Percentiles rank a stretch among this genome's conserved stretches.
These are phyloP conservation scores for Rhabdomys dilectus DNA, from an alignment of 2,113 vertebrate genomes.

Conservation along the genomic window DNA sequence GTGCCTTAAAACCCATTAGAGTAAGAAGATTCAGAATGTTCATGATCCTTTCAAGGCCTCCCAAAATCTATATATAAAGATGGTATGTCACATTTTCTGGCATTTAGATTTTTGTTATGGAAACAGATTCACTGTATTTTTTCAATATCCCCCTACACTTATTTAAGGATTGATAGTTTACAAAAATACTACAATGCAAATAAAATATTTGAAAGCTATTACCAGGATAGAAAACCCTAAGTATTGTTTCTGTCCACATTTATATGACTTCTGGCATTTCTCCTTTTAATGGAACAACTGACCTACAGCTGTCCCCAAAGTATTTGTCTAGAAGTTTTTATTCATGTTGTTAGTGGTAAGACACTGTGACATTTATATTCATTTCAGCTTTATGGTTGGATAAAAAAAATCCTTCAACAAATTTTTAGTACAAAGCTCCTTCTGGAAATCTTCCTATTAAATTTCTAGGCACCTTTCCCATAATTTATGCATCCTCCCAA, in stretches of 20 bases:
- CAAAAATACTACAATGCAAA: slow-evolving; percentile 4
- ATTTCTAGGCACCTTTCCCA: neutral
- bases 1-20: slow-evolving; percentile 9
- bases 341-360: slow-evolving; percentile 22
- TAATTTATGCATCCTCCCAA: neutral
- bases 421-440: neutral
- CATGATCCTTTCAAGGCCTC: neutral
- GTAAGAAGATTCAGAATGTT: slow-evolving; percentile 14
- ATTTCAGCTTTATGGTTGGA: slow-evolving; percentile 9
- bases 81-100: neutral
- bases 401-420: slow-evolving; percentile 7
- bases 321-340: slow-evolving; percentile 14
- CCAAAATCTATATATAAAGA: neutral
- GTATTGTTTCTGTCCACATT: neutral
- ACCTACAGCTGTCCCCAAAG: slow-evolving; percentile 14
- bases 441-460: slow-evolving; percentile 27
- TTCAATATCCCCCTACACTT: slow-evolving; percentile 29
- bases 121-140: slow-evolving; percentile 39
- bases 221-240: slow-evolving; percentile 16
- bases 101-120: slow-evolving; percentile 17
- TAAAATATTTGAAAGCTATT: slow-evolving; percentile 32
- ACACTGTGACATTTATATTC: neutral
- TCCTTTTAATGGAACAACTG: slow-evolving; percentile 41
- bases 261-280: slow-evolving; percentile 20
- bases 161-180: slow-evolving; percentile 53